Evolutionary conservation across 92 coral and sea anemone genomes (phyloP).

Genomic region (Phenganax subtilis): DNA sequence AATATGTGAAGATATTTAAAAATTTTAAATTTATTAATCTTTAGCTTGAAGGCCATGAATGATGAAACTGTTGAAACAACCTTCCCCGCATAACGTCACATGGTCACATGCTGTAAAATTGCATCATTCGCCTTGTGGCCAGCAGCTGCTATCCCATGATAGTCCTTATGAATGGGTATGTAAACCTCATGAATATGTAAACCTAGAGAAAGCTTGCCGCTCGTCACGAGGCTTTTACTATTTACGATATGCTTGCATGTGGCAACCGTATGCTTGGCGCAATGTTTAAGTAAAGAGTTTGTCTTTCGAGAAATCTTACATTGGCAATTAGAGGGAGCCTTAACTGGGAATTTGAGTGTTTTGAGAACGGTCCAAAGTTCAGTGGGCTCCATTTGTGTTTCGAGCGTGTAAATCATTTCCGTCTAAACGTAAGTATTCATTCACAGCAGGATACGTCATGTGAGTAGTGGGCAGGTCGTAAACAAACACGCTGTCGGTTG

Average conservation of each 20-base stretch:
- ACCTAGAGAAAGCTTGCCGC: neutral
- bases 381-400: neutral
- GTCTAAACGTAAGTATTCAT: neutral
- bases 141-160: neutral
- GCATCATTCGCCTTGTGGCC: neutral
- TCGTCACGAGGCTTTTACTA: slow-evolving; percentile 3
- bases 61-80: neutral
- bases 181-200: neutral
- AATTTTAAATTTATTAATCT: too few species aligned
- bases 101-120: neutral
- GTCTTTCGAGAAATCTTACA: neutral
- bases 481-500: slow-evolving; percentile 16
- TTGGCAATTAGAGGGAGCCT: neutral
- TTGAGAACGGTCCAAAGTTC: neutral
- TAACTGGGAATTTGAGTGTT: neutral
- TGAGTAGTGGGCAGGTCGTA: slow-evolving; percentile 14
- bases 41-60: too few species aligned
- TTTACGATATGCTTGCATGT: slow-evolving; percentile 3
- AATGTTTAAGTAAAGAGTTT: neutral
- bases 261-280: neutral
- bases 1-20: too few species aligned
- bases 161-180: neutral
- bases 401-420: neutral
- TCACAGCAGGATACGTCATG: slow-evolving; percentile 12
- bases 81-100: neutral